Evolutionary conservation across 1,140 invertebrate genomes (phyloP), one percentile per base, ranked within the genome.

Genomic region (Bombus fervidus): DNA sequence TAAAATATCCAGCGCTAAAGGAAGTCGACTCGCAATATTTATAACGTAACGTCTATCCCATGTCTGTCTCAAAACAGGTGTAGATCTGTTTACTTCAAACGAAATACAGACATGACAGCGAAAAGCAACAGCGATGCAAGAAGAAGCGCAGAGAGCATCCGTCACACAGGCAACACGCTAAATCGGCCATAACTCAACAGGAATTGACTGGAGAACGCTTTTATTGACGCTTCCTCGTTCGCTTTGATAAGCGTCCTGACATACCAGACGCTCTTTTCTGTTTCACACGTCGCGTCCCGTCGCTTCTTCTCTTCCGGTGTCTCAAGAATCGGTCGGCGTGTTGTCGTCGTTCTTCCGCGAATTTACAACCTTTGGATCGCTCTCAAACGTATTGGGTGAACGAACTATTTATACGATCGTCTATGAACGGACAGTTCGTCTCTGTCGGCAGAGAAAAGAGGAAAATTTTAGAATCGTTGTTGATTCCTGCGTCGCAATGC

Each of bases 401-500:
- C 85, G 87, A 87, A 89, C 87, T 86, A 86, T 90, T 89, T 89
- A 83, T 86, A 86, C 76, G 59, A 43, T 83, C 80, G 18, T n/a
- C 79, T 79, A 72, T 72, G 85, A 88, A 79, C 79, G 13, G 34
- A 31, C 34, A 76, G 72, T 59, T 34, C 47, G 18, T 76, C 62
- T 72, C 64, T 72, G 15, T 22, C 22, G 15, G 28, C 13, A 18
- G 12, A 41, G n/a, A n/a, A 1, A 39, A 73, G 6, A 34, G 68
- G 71, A 76, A 69, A 88, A 86, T 89, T 75, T 90, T 77, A 78
- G 85, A 66, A 89, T 84, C n/a, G 47, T 66, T 12, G 82, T 72
- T 84, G 87, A 89, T 89, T 89, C 85, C 72, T 80, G 34, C 89
- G 89, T 89, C 89, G 89, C 89, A 90, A 89, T 90, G 89, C 87